These are phyloP conservation scores for Stramonita haemastoma DNA, from an alignment of 2,888 invertebrate genomes.

Conservation along the genomic window DNA sequence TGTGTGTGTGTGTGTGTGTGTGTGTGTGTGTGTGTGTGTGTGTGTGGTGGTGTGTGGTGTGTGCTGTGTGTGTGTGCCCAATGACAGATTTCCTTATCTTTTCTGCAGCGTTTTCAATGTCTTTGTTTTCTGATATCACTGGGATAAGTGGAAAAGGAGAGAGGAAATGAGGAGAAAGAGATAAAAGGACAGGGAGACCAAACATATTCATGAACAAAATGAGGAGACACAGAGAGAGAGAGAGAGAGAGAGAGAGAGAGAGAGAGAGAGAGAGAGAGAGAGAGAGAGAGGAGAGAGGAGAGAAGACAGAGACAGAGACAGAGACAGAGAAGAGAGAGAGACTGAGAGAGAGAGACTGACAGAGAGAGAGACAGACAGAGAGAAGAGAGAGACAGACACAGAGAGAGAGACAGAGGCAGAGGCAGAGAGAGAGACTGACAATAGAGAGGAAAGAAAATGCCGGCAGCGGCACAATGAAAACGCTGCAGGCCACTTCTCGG, in stretches of 20 bases:
- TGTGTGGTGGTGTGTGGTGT: background rate
- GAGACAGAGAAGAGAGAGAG: background rate
- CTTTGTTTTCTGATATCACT: too few relatives aligned
- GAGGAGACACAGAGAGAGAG: background rate
- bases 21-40: conserved; percentile 28
- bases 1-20: background rate
- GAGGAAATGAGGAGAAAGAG: background rate
- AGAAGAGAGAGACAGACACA: background rate
- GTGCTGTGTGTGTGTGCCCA: background rate
- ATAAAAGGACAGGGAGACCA: background rate
- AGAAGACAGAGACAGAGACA: background rate
- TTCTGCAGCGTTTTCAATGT: too few relatives aligned
- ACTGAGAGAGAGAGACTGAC: background rate
- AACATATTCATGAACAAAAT: background rate
- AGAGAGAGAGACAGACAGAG: background rate
- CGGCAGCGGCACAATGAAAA: too few relatives aligned
- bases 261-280: background rate
- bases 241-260: background rate
- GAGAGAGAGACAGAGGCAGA: background rate
- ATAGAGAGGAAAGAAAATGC: background rate
- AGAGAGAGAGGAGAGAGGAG: background rate
- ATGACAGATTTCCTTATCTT: too few relatives aligned
- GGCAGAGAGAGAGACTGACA: background rate
- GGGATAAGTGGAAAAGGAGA: too few relatives aligned
- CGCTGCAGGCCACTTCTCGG: too few relatives aligned